Evolutionary conservation across 2,888 invertebrate species (phyloP), one percentile per base, ranked within the genome.

Genomic region (Leptarthrus brevirostris): DNA sequence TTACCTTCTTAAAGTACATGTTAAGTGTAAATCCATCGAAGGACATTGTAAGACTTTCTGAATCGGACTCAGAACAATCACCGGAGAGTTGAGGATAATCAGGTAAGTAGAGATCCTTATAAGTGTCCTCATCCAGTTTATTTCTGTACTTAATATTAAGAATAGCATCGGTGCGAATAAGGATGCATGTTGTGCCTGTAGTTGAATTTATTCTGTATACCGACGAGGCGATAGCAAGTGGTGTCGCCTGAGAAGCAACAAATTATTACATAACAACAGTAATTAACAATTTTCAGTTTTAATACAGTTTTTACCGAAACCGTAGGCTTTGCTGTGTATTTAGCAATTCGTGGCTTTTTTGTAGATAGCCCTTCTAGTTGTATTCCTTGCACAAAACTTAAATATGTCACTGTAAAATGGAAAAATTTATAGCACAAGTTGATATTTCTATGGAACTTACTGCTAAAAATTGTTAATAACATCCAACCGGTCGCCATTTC

Each of bases 1-100:
- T 80, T 84, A 94, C 94, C 90, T 95, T 95, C 74, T 91, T 90
- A 81, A 95, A 96, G 77, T 89, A 89, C 87, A 92, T 91, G 71
- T 89, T 88, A 49, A 95, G 85, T 0, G 89, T 87, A 81, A 93
- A 94, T 52, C 91, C 91, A 74, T 90, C 90, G 88, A 94, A 95
- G 5, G 89, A 89, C 69, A 95, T 86, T 58, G 89, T 88, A 81
- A 95, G 87, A 2, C 89, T 88, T 44, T 92, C 92, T 20, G 88
- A 86, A 78, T 94, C 94, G 36, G 92, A 91, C 76, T 90, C 89
- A 74, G 90, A 90, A 82, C 94, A 94, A 77, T 90, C 89, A 0
- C 94, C 94, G 1, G 88, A 89, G 0, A 93, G 89, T 61, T 87
- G 87, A 0, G 92, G 92, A 78, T 90, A 88, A 78, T 91, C 90